These are phyloP conservation scores for Mastigias papua DNA, from an alignment of 30 jellyfish, hydroid and myxozoan species.

Conservation along the genomic window DNA sequence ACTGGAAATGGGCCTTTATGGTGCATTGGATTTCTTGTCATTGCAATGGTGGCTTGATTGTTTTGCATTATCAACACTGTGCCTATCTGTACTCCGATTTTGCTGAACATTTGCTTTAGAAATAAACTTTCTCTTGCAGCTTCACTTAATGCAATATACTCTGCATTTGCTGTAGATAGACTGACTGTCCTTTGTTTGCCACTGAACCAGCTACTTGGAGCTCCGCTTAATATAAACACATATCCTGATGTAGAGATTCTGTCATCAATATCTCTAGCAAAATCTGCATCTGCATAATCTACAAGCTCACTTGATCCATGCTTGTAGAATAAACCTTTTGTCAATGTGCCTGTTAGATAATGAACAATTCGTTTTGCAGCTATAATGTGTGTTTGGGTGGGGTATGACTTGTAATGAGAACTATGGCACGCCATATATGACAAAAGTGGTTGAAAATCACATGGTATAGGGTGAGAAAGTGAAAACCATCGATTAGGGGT, in stretches of 20 bases:
- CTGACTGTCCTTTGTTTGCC: constrained; percentile 22
- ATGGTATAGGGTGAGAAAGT: too few species aligned
- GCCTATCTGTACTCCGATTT: neutral
- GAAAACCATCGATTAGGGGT: too few species aligned
- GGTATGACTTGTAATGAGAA: neutral
- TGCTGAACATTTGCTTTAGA: neutral
- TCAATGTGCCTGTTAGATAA: constrained; percentile 42
- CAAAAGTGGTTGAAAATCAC: too few species aligned
- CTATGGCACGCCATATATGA: too few species aligned
- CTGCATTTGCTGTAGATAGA: constrained; percentile 51
- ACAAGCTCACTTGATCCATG: constrained; percentile 2
- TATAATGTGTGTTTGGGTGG: constrained; percentile 8
- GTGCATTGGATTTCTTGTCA: constrained; percentile 37
- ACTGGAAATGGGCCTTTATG: constrained; percentile 3
- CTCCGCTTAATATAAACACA: constrained; percentile 30
- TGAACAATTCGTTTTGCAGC: constrained; percentile 56
- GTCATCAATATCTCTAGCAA: constrained; percentile 60
- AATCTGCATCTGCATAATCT: constrained; percentile 36
- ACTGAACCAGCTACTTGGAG: constrained; percentile 59
- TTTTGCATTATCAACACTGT: constrained; percentile 12
- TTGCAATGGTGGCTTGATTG: constrained; percentile 51
- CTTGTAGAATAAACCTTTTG: constrained; percentile 2
- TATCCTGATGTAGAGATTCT: constrained; percentile 15
- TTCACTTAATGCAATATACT: constrained; percentile 5
- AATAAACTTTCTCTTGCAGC: neutral